A percentile compares a stretch with the other conserved stretches of the same genome.
phyloP scores from a whole-genome alignment of 1,140 invertebrate genomes.

The Drosophila repletoides region DNA sequence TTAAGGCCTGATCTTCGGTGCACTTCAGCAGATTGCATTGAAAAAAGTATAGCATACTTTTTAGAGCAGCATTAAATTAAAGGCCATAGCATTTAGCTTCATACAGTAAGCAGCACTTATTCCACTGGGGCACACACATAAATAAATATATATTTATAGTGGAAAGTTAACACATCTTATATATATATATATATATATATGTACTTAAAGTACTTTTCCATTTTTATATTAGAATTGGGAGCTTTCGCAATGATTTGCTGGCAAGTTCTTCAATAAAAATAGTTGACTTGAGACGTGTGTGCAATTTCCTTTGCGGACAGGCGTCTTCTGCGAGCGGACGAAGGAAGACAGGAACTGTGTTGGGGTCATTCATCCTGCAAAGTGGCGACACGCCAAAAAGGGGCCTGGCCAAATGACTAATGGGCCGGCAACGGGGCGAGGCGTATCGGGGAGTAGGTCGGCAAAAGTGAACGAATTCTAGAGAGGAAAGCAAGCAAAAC shows the following conservation, averaged over 20 bases:
- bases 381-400: constrained; percentile 76
- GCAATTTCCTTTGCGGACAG: constrained; percentile 63
- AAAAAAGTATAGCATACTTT: too few species aligned
- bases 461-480: not conserved
- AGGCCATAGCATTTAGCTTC: too few species aligned
- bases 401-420: constrained; percentile 67
- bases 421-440: constrained; percentile 27
- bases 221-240: too few species aligned
- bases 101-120: too few species aligned
- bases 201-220: not conserved
- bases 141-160: too few species aligned
- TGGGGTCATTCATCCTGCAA: constrained; percentile 78
- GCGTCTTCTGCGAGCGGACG: not conserved
- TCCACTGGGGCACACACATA: too few species aligned
- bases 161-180: too few species aligned
- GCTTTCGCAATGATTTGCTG: constrained; percentile 25
- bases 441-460: not conserved
- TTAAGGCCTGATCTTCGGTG: too few species aligned
- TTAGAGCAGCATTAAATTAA: too few species aligned
- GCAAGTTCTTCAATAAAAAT: constrained; percentile 10
- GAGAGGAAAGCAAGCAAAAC: constrained; percentile 30
- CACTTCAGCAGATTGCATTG: too few species aligned
- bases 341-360: constrained; percentile 37
- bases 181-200: not conserved
- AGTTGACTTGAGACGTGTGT: constrained; percentile 57